These are phyloP conservation scores for Aproaerema taeniolella DNA, from an alignment of 2,888 invertebrate species.

Conservation along the genomic window DNA sequence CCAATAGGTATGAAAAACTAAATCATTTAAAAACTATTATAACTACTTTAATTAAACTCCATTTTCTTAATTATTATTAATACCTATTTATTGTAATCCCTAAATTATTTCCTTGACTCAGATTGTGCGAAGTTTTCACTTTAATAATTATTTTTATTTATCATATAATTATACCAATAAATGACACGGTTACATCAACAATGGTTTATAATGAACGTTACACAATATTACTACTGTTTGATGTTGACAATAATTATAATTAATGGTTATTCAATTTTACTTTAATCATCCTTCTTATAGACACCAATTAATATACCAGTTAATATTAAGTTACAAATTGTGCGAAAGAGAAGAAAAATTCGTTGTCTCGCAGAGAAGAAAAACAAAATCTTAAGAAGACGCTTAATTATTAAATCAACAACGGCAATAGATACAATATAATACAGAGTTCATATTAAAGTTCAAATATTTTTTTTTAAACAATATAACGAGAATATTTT, in stretches of 20 bases:
- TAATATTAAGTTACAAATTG: conserved; percentile 46
- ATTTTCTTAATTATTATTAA: conserved; percentile 44
- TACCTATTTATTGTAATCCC: conserved; percentile 52
- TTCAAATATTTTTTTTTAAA: conserved; percentile 53
- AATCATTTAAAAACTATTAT: conserved; percentile 21
- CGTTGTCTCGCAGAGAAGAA: conserved; percentile 52
- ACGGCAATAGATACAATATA: conserved; percentile 62
- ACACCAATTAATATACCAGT: conserved; percentile 62
- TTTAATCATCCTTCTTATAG: conserved; percentile 51
- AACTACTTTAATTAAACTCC: conserved; percentile 36
- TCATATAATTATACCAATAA: conserved; percentile 35
- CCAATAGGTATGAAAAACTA: conserved; percentile 17
- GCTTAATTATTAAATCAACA: conserved; percentile 73
- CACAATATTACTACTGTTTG: conserved; percentile 46
- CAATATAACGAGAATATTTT: conserved; percentile 73
- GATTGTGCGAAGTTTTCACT: conserved; percentile 71
- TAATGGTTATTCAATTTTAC: conserved; percentile 21
- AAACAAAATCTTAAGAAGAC: conserved; percentile 36
- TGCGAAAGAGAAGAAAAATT: conserved; percentile 41
- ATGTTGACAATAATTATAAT: conserved; percentile 37
- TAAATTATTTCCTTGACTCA: conserved; percentile 67
- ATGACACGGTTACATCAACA: conserved; percentile 67
- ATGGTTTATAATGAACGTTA: conserved; percentile 32
- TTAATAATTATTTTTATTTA: conserved; percentile 27
- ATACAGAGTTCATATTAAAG: conserved; percentile 56